phyloP scores from a whole-genome alignment of 2,888 invertebrate species.

The Suillia variegata region DNA sequence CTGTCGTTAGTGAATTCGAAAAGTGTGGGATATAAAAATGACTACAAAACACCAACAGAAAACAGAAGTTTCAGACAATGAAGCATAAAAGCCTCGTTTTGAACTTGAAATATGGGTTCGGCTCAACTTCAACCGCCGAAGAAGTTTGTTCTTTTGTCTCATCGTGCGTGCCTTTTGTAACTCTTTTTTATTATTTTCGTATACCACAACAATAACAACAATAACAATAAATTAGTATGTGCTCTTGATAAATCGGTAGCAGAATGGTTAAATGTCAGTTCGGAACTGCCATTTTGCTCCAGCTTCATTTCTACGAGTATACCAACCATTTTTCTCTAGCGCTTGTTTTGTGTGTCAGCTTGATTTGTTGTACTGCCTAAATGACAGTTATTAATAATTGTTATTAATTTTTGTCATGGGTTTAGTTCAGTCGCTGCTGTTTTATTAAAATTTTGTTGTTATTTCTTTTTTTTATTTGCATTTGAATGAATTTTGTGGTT shows the following conservation, averaged over 20 bases:
- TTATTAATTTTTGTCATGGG: constrained; percentile 35
- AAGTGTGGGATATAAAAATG: no score
- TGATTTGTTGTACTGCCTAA: constrained; percentile 40
- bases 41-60: no score
- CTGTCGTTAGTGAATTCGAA: no score
- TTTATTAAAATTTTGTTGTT: no score
- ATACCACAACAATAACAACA: neutral
- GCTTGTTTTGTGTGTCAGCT: neutral
- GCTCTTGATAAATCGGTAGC: constrained; percentile 13
- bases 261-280: constrained; percentile 16
- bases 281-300: neutral
- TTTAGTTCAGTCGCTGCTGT: neutral
- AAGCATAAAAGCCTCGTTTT: neutral
- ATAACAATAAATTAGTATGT: neutral
- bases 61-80: neutral
- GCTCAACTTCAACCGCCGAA: neutral
- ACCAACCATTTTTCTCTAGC: neutral
- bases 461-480: neutral
- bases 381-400: constrained; percentile 45
- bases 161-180: neutral
- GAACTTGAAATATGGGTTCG: constrained; percentile 5
- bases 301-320: constrained; percentile 2
- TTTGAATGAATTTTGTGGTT: neutral
- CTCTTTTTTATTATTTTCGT: no score
- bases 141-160: neutral